Conservation (phyloP, 2,888 invertebrate genomes). For the Aquatica leii region DNA sequence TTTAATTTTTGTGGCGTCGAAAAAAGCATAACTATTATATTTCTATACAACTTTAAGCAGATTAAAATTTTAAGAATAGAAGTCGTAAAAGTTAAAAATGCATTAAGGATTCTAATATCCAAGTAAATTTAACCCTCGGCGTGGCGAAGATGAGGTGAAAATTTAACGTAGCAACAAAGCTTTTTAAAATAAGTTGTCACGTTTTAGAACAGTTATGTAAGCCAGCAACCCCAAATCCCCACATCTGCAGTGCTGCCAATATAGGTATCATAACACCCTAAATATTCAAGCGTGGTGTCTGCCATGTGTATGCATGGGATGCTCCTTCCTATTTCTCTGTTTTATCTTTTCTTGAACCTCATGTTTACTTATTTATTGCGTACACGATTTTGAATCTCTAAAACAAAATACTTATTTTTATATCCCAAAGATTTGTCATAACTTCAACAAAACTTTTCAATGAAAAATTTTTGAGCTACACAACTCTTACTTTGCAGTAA, state of each 20-base stretch:
- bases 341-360: conserved; percentile 53
- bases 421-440: background rate
- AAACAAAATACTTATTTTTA: conserved; percentile 21
- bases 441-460: background rate
- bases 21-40: background rate
- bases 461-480: background rate
- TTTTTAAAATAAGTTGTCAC: conserved; percentile 47
- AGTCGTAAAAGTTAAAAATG: conserved; percentile 13
- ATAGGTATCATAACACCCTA: conserved; percentile 57
- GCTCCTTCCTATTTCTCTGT: conserved; percentile 47
- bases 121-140: background rate
- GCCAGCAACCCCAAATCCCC: conserved; percentile 48
- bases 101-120: conserved; percentile 10
- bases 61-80: conserved; percentile 2
- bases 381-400: conserved; percentile 22
- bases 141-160: conserved; percentile 13
- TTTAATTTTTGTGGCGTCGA: too few relatives aligned
- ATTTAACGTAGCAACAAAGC: conserved; percentile 22
- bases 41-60: background rate
- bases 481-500: too few relatives aligned
- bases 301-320: conserved; percentile 54
- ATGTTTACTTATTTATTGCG: conserved; percentile 45
- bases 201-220: conserved; percentile 45
- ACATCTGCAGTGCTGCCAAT: conserved; percentile 47
- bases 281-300: conserved; percentile 59